These are phyloP conservation scores for Sparidentex hasta DNA, from an alignment of 2,797 vertebrate genomes.

Conservation along the genomic window DNA sequence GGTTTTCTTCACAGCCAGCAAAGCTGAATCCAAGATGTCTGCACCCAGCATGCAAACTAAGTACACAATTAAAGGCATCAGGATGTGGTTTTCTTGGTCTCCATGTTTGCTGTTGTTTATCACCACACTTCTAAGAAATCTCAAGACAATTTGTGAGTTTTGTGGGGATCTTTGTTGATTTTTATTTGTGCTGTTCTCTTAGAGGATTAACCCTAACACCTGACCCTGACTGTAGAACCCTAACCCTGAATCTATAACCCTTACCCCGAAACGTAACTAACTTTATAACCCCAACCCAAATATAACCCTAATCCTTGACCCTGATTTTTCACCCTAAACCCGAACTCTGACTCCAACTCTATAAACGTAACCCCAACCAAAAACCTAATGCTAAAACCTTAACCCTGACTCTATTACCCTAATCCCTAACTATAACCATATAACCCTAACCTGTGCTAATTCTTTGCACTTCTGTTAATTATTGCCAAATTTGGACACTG, in stretches of 20 bases:
- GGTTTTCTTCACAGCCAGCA: constrained; percentile 42
- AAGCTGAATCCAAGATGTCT: constrained; percentile 15
- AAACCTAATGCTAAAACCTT: too few species aligned
- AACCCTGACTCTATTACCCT: too few species aligned
- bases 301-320: too few species aligned
- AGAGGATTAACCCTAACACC: too few species aligned
- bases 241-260: too few species aligned
- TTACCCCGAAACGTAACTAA: too few species aligned
- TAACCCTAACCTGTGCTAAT: neutral
- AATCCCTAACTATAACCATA: too few species aligned
- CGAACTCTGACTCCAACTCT: too few species aligned
- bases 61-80: neutral
- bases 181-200: neutral
- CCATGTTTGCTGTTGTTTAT: neutral
- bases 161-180: neutral
- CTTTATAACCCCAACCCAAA: too few species aligned
- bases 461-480: neutral
- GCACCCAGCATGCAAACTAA: neutral
- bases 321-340: too few species aligned
- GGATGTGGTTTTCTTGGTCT: neutral
- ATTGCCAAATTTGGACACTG: neutral
- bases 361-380: too few species aligned
- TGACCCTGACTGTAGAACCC: too few species aligned
- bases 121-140: neutral
- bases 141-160: neutral